Base-by-base conservation (phyloP, 2,888 invertebrate species). In the Habroteleia sp. region DNA sequence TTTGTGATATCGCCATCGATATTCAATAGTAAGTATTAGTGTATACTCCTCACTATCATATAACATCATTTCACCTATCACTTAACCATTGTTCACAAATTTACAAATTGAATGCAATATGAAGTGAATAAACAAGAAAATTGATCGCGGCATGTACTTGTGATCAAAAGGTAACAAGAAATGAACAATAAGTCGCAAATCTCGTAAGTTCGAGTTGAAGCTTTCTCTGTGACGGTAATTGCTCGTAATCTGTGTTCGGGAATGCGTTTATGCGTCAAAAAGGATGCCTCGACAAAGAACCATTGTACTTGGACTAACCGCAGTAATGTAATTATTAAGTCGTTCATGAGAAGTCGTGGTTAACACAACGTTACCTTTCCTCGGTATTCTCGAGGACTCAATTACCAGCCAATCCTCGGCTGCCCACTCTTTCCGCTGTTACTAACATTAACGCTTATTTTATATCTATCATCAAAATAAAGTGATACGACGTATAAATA, bases 281-380 rank as follows among this genome's bases (percentile, higher is more conserved):
- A 72, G 48, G 74, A 69, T 58, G 68, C 44, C 60, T 68, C 52
- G 56, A 86, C 85, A 85, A 86, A 85, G 81, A 82, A 52, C 85
- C 78, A 84, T 86, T 86, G 85, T 86, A 79, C 79, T 74, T 73
- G 76, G 74, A 74, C 80, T 62, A 75, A 77, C 79, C 72, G 60
- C 68, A 69, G 77, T 83, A 84, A 84, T 83, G 60, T 78, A 79
- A 85, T 84, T 85, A 85, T 84, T 83, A 82, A 80, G 74, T 76
- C 77, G 77, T 76, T 74, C 50, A 56, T 44, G 69, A 69, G 69
- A 48, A 78, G 77, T 73, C 58, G 69, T 29, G 77, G 73, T 78
- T 75, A 77, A 77, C 76, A 76, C 76, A 74, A 76, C 75, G 74
- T 31, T 58, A 66, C 62, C 77, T 80, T 76, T 78, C 79, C 31